phyloP scores from a whole-genome alignment of 2,113 vertebrate genomes.

The Ceuthmochares aereus region DNA sequence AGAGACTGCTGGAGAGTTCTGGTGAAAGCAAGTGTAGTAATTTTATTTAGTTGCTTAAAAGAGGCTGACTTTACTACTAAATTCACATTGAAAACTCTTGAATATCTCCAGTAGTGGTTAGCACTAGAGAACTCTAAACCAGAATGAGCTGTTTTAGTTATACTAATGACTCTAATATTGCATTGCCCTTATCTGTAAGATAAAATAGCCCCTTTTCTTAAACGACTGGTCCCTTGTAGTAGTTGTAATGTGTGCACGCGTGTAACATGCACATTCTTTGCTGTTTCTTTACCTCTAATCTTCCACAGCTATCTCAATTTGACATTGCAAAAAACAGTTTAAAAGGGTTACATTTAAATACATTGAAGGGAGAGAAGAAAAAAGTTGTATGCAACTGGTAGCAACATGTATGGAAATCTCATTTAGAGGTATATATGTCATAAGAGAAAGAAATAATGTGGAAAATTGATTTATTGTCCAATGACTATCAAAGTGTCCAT shows the following conservation, averaged over 20 bases:
- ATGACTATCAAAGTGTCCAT: neutral
- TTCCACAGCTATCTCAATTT: neutral
- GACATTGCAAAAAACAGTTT: neutral
- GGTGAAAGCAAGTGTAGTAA: neutral
- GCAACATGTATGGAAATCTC: neutral
- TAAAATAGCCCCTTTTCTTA: neutral
- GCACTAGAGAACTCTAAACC: neutral
- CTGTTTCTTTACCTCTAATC: neutral
- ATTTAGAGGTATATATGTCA: neutral
- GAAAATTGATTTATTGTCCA: neutral
- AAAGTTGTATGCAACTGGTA: neutral
- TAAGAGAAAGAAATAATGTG: neutral
- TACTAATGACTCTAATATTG: neutral
- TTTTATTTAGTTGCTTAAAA: neutral
- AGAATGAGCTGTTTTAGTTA: neutral
- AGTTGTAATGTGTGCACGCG: fast-evolving
- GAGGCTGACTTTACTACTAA: neutral
- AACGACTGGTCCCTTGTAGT: fast-evolving
- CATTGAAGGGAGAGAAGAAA: neutral
- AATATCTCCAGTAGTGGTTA: neutral
- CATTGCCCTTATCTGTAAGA: neutral
- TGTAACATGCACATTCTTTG: neutral
- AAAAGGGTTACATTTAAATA: neutral
- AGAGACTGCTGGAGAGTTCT: neutral
- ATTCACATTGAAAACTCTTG: neutral